phyloP scores from a whole-genome alignment of 1,140 invertebrate species.

The Episyrphus balteatus region DNA sequence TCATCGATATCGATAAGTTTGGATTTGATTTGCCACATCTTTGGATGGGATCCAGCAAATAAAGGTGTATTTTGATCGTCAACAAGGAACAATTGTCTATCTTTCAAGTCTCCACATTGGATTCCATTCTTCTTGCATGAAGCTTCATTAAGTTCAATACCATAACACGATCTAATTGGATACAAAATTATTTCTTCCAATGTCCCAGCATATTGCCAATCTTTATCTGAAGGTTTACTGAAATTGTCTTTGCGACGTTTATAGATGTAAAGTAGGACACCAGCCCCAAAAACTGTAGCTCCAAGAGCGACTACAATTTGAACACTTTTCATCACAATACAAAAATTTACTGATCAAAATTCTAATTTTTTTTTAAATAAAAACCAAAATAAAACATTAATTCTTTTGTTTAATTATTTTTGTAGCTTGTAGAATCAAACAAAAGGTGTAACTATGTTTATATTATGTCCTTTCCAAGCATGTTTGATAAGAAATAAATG shows the following conservation, averaged over 20 bases:
- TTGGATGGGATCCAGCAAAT: conserved; percentile 35
- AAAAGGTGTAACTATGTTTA: too few species aligned
- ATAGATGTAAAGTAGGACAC: too few species aligned
- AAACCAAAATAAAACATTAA: too few species aligned
- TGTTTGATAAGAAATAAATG: too few species aligned
- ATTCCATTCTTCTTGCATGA: conserved; percentile 35
- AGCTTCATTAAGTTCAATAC: conserved; percentile 24
- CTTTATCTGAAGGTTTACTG: neutral
- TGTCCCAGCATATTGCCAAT: conserved; percentile 33
- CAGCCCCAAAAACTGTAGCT: neutral
- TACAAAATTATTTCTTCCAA: conserved; percentile 36
- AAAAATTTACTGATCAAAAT: conserved; percentile 36
- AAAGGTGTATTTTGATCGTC: conserved; percentile 34
- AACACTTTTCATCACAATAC: conserved; percentile 22
- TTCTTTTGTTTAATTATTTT: too few species aligned
- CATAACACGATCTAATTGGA: conserved; percentile 38
- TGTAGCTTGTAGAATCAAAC: too few species aligned
- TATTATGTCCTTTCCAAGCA: too few species aligned
- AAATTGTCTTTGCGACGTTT: too few species aligned
- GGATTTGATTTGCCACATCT: conserved; percentile 40
- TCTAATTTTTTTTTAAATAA: conserved; percentile 35
- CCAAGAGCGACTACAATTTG: neutral
- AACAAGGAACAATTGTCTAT: conserved; percentile 38
- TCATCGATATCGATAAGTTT: conserved; percentile 26
- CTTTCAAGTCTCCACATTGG: conserved; percentile 32